Conservation (phyloP, 2,113 vertebrate species). For the Sinocyclocheilus maitianheensis region DNA sequence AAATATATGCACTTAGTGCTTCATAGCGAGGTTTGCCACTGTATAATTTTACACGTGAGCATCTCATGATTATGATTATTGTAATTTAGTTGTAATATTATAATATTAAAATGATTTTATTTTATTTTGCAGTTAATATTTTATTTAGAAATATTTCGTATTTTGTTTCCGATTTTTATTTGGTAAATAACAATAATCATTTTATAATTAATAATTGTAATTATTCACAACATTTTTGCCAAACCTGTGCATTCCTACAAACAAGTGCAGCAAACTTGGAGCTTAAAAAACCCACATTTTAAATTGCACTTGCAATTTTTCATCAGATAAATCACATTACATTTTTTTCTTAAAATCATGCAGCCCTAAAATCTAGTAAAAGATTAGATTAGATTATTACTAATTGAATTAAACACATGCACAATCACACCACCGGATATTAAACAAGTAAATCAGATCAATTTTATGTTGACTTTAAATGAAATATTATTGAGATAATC, state of each 20-base stretch:
- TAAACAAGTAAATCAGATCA: background rate
- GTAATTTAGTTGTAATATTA: background rate
- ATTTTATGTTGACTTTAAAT: background rate
- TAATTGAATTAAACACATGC: background rate
- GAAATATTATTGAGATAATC: background rate
- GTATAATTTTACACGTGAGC: background rate
- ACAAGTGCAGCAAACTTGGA: too few species aligned
- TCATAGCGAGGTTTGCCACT: background rate
- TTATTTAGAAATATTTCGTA: background rate
- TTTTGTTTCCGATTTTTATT: background rate
- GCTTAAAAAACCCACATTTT: too few species aligned
- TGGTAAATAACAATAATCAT: background rate
- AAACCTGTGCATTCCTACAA: too few species aligned
- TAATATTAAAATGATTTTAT: too few species aligned
- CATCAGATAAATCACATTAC: too few species aligned
- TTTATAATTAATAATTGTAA: background rate
- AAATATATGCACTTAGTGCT: background rate
- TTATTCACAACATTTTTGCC: background rate
- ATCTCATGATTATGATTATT: background rate
- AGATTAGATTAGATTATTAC: background rate
- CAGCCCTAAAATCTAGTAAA: background rate
- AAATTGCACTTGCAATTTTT: too few species aligned
- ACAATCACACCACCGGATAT: background rate
- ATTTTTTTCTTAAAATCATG: too few species aligned
- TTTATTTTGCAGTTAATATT: too few species aligned